Percentiles rank a stretch among this genome's conserved stretches.
phyloP scores from a whole-genome alignment of 2,113 vertebrate species.

The Porphyrio hochstetteri region DNA sequence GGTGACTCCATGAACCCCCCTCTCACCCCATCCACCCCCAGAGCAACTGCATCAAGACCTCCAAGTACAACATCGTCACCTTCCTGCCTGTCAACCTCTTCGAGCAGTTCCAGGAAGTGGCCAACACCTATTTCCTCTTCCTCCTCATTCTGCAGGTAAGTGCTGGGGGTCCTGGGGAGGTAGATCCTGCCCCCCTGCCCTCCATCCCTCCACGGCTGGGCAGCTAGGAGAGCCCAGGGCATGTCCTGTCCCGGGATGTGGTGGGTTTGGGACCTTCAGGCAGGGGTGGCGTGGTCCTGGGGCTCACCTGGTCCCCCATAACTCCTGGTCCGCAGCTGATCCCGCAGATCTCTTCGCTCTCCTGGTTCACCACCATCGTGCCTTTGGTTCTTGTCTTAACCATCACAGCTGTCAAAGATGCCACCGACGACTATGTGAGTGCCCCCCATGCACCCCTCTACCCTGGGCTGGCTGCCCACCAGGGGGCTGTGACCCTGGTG shows the following conservation, averaged over 20 bases:
- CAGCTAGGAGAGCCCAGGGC: background rate
- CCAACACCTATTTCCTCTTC: constrained; percentile 97
- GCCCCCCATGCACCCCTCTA: fast-evolving
- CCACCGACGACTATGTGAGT: constrained; percentile 94
- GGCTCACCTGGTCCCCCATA: background rate
- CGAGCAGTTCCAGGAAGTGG: constrained; percentile 98
- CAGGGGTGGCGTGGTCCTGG: background rate
- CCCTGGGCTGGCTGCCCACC: background rate
- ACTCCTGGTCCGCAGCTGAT: constrained; percentile 80
- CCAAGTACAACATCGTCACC: constrained; percentile 93
- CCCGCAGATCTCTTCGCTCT: constrained; percentile 94
- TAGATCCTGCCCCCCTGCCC: fast-evolving
- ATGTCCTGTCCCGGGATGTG: fast-evolving
- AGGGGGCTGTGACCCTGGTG: background rate
- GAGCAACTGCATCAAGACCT: constrained; percentile 97
- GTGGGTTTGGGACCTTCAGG: fast-evolving
- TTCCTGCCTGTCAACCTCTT: constrained; percentile 97
- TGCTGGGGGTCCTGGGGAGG: too few relatives aligned
- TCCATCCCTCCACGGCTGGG: background rate
- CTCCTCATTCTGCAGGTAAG: constrained; percentile 94
- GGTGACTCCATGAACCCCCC: background rate
- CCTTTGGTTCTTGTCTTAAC: constrained; percentile 96
- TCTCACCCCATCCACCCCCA: background rate
- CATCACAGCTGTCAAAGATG: constrained; percentile 96
- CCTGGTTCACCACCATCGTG: constrained; percentile 99